phyloP scores from a whole-genome alignment of 2,113 vertebrate genomes.

The Scolopax mira region DNA sequence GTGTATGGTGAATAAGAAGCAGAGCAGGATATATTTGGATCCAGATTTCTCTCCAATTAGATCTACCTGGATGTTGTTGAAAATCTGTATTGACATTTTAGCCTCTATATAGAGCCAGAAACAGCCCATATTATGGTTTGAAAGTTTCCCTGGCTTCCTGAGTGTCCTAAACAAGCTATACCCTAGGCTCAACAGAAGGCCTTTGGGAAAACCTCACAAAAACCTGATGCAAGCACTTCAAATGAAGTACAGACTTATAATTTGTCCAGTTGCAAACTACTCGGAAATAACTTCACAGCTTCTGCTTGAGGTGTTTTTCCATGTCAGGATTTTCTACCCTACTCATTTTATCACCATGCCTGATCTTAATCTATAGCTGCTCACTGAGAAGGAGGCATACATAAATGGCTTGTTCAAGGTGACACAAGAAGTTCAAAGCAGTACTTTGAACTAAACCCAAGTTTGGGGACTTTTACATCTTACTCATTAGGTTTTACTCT shows the following conservation, averaged over 20 bases:
- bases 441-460: neutral
- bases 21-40: neutral
- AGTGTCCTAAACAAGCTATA: neutral
- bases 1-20: neutral
- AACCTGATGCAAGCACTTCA: neutral
- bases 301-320: conserved; percentile 17
- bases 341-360: neutral
- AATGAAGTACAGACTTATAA: neutral
- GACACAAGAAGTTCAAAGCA: neutral
- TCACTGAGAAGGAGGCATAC: neutral
- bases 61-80: neutral
- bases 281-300: conserved; percentile 8
- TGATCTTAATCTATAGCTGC: neutral
- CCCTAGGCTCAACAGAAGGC: neutral
- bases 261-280: neutral
- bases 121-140: neutral
- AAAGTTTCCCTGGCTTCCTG: neutral
- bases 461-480: neutral
- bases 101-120: neutral
- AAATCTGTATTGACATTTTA: neutral
- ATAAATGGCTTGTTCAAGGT: neutral
- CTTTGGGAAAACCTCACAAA: neutral
- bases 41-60: neutral
- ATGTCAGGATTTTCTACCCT: neutral
- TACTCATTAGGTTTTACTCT: neutral